Base-by-base conservation (phyloP, 2,888 invertebrate genomes). In the Baronia brevicornis region DNA sequence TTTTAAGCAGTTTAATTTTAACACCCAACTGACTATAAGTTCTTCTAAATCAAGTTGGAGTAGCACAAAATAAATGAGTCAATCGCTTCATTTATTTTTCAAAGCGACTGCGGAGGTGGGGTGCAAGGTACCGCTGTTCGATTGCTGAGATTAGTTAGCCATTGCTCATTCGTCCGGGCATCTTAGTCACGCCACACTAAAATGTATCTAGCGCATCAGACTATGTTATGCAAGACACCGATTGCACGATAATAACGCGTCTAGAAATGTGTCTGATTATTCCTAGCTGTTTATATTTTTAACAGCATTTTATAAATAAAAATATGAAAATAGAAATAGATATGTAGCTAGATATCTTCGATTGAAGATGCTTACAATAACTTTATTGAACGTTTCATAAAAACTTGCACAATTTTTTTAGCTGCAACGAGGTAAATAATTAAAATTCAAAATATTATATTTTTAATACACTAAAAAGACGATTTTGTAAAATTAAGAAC, bases 1-100 rank as follows among this genome's bases (percentile, higher is more conserved):
- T n/a, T n/a, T n/a, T n/a, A n/a, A n/a, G n/a, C n/a, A n/a, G n/a
- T n/a, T n/a, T n/a, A n/a, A n/a, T n/a, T n/a, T n/a, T n/a, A n/a
- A n/a, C n/a, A n/a, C 9, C 13, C 23, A 36, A 32, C 17, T 22
- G 25, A 24, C 28, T 14, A 28, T 33, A 8, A n/a, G 25, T 15
- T 20, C 28, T 26, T 33, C 15, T 6, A 13, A 15, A 20, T 21
- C 24, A 9, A 28, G 13, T 32, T 37, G 32, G 37, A 33, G 26
- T 11, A 30, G 26, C 30, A 36, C 35, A 36, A 36, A 30, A 28
- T 13, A 28, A 5, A 7, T 31, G 36, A 36, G 13, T 36, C 31
- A 32, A 21, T 7, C 19, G 28, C 12, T 17, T 26, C 35, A 26
- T 36, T 30, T 36, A 36, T 36, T 26, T 35, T 31, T 29, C 5